Evolutionary conservation across 2,888 invertebrate genomes (phyloP), one percentile per base, ranked within the genome.

Genomic region (Crepidodera aurea): DNA sequence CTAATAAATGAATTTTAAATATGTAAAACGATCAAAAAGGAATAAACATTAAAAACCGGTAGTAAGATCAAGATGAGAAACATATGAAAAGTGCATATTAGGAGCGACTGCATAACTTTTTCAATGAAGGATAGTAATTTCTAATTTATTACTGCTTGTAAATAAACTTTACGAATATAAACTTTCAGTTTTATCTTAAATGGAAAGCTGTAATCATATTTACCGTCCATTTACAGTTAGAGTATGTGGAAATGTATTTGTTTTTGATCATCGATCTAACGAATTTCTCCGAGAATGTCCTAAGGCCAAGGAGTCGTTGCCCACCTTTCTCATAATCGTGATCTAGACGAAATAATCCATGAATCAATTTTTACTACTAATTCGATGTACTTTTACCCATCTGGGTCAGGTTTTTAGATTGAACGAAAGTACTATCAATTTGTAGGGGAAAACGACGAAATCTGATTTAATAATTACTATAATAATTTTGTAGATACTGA

Each of bases 201-300:
- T 6, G 32, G 50, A 50, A 50, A 34, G 37, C 51, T 7, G 27
- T 48, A 13, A 18, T n/a, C 18, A 19, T 8, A 50, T 34, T 18
- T 32, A 50, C 50, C 34, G 5, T 32, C 32, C 10, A 13, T 37
- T 13, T 25, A 13, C 12, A 19, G 22, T 44, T 44, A 19, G n/a
- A 44, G 19, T 44, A 19, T 7, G 7, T 16, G 32, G 2, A 32
- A 7, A 10, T 32, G 13, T 37, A 37, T 37, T 37, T 37, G 10
- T 37, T 37, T 37, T 37, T 8, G 22, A 6, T n/a, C 13, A 37
- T 13, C 2, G 2, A 12, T 4, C 15, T 29, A 42, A 25, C 29
- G 25, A 53, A 53, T 53, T 53, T 53, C 53, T 53, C 53, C 29
- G 27, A 42, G 29, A 5, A 29, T 42, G 22, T 10, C 42, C 53